Conservation (phyloP, 30 jellyfish, hydroid and myxozoan genomes). For the Cassiopea xamachana region DNA sequence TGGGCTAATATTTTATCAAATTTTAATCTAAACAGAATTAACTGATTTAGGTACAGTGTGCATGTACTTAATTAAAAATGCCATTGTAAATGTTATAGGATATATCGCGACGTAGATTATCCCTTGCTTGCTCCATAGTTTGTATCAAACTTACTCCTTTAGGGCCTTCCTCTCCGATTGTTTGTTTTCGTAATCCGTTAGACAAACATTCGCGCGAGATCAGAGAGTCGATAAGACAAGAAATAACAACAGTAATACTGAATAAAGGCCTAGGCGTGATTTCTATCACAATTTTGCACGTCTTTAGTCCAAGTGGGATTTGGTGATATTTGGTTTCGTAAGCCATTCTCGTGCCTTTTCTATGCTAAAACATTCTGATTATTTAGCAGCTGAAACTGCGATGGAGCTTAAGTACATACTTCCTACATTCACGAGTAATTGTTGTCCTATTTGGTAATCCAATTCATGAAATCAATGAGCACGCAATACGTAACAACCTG, state of each 20-base stretch:
- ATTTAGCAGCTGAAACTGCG: neutral
- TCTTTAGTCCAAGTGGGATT: neutral
- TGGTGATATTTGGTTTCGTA: neutral
- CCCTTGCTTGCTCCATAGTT: neutral
- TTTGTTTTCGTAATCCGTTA: neutral
- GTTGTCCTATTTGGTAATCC: too few species aligned
- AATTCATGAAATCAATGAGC: too few species aligned
- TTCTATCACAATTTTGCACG: neutral
- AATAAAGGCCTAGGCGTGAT: neutral
- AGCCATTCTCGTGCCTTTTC: neutral
- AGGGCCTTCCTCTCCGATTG: neutral
- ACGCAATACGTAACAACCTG: too few species aligned
- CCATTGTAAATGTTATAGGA: neutral
- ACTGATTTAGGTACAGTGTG: neutral
- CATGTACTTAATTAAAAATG: neutral
- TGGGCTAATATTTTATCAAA: neutral
- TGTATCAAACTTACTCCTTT: neutral
- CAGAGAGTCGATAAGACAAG: neutral
- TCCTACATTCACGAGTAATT: too few species aligned
- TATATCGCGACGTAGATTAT: neutral
- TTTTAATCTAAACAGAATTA: neutral
- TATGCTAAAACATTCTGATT: neutral
- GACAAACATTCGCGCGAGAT: neutral
- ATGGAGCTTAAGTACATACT: neutral
- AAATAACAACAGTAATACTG: neutral